A percentile compares a stretch with the other conserved stretches of the same genome.
Conservation (phyloP, 64 coral and sea anemone genomes). For the Pocillopora verrucosa region DNA sequence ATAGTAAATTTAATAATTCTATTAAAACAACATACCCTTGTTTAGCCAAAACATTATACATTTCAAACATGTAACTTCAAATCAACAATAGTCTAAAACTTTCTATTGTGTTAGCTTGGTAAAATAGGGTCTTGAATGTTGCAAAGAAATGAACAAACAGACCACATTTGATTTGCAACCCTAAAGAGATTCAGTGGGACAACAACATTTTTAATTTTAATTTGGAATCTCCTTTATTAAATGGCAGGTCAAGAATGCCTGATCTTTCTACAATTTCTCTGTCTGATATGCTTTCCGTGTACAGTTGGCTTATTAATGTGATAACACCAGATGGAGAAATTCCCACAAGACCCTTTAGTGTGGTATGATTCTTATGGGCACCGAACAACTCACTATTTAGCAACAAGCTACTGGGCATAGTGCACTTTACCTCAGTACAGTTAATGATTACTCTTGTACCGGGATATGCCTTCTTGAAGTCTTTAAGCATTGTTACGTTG, state of each 20-base stretch:
- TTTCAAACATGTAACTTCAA: constrained; percentile 3
- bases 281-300: constrained; percentile 9
- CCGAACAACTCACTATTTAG: constrained; percentile 33
- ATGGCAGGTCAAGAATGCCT: constrained; percentile 1
- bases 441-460: not conserved
- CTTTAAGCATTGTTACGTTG: not conserved
- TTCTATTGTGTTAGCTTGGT: not conserved
- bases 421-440: constrained; percentile 12
- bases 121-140: constrained; percentile 1
- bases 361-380: constrained; percentile 7
- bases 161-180: constrained; percentile 27
- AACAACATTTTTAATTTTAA: not conserved
- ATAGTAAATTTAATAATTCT: not conserved
- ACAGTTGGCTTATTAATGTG: constrained; percentile 15
- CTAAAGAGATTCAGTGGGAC: not conserved
- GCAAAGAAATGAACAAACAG: not conserved
- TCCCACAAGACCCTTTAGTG: constrained; percentile 1
- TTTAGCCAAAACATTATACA: no score
- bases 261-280: constrained; percentile 11
- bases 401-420: constrained; percentile 29
- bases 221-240: constrained; percentile 5
- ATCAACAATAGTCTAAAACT: not conserved
- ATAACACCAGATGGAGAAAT: constrained; percentile 25
- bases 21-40: not conserved
- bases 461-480: not conserved